Conservation (phyloP, 30 jellyfish, hydroid and myxozoan species). For the Aurelia coerulea region DNA sequence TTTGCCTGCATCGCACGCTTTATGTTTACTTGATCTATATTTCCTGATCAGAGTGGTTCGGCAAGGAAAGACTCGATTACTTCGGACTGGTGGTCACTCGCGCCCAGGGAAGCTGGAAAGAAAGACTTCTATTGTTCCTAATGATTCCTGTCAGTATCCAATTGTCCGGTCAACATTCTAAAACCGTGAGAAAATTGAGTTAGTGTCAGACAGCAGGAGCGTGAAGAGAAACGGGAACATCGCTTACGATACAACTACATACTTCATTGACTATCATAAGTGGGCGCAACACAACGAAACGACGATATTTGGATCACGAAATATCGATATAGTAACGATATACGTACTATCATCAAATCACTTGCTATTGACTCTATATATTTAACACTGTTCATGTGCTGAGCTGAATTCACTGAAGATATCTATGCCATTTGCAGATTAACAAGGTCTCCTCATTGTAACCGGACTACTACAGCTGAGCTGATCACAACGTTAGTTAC, state of each 20-base stretch:
- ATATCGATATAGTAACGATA: not conserved
- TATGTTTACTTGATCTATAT: conserved; percentile 28
- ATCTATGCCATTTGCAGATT: conserved; percentile 5
- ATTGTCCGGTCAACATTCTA: conserved; percentile 46
- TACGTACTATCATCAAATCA: not conserved
- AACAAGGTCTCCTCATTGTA: no score
- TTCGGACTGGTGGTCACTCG: conserved; percentile 37
- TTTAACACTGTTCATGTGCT: not conserved
- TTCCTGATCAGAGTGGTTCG: conserved; percentile 47
- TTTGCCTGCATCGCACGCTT: conserved; percentile 27
- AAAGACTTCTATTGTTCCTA: conserved; percentile 38
- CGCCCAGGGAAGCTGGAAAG: conserved; percentile 39
- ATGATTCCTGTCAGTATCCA: conserved; percentile 63
- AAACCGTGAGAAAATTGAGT: conserved; percentile 76
- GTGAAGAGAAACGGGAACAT: conserved; percentile 45
- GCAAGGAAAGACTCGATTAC: conserved; percentile 60
- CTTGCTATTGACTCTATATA: no score
- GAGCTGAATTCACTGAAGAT: not conserved
- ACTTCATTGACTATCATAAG: conserved; percentile 16
- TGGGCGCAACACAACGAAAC: conserved; percentile 5
- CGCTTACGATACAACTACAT: not conserved
- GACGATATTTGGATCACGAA: not conserved
- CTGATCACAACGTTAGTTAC: no score
- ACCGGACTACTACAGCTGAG: no score
- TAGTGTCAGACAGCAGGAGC: conserved; percentile 66